Base-by-base conservation (phyloP, 2,888 invertebrate genomes). In the Meghimatium bilineatum region DNA sequence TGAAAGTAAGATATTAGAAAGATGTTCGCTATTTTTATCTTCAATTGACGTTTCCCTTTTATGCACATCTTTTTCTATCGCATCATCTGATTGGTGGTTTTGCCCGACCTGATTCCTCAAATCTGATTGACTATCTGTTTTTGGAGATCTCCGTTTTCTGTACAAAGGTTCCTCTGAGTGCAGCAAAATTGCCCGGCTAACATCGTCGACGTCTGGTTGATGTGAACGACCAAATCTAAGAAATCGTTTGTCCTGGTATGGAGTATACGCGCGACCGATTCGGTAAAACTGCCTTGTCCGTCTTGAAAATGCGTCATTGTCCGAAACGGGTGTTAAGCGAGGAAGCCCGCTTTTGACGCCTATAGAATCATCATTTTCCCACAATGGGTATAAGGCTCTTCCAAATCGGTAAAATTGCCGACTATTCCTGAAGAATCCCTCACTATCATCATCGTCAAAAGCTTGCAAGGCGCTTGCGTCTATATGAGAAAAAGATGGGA, bases 141-240 rank as follows among this genome's bases (percentile, higher is more conserved):
- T 71, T 3, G 76, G 77, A 14, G 82, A 82, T 44, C 82, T 82
- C 34, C 82, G 66, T 29, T 76, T 76, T 60, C 82, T 75, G 67
- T 67, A 67, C 34, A 52, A 34, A 1, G 67, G 52, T 26, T 66
- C 74, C 36, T 74, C 63, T 29, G 74, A 44, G 0, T 74, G 72
- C 14, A 74, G 32, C 8, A 88, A 76, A 32, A 88, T 87, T 56
- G 82, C 80, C 38, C 85, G 85, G 81, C 89, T 84, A 38, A 89
- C 74, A 36, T 90, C 89, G 29, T 89, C 89, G 38, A 88, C 66
- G 38, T 63, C 67, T 63, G 34, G 77, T 20, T 85, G 76, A 10
- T 84, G 86, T 12, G 89, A 86, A 36, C 89, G 85, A 3, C 91
- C 91, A 74, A 91, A 91, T 82, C 91, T 85, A 76, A 91, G 88